Percentiles rank a stretch among this genome's conserved stretches.
Conservation (phyloP, 2,113 vertebrate species). For the Baryphthengus martii region DNA sequence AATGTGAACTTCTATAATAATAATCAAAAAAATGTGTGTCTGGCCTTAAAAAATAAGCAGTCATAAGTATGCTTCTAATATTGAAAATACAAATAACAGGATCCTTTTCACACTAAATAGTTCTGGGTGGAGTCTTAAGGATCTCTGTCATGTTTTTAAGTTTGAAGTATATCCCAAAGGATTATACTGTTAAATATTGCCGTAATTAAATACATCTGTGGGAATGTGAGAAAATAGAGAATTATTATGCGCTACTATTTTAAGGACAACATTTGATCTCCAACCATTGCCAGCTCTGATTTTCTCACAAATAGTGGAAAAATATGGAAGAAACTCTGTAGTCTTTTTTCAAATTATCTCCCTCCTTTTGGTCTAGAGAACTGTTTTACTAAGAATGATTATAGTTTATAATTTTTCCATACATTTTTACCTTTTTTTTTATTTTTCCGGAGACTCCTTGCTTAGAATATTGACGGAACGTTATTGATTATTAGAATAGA, state of each 20-base stretch:
- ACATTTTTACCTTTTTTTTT: not conserved
- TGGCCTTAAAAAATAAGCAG: not conserved
- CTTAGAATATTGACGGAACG: not conserved
- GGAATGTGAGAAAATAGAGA: not conserved
- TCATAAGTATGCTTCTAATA: not conserved
- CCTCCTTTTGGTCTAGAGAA: not conserved
- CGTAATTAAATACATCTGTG: not conserved
- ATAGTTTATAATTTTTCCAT: not conserved
- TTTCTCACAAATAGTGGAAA: not conserved
- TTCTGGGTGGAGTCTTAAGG: not conserved
- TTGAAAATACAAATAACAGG: not conserved
- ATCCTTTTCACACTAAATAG: not conserved
- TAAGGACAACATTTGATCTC: not conserved
- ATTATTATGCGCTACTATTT: not conserved
- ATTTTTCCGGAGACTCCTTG: not conserved
- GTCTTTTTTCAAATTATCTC: not conserved
- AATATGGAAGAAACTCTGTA: not conserved
- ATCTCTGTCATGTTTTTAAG: not conserved
- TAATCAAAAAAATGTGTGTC: not conserved
- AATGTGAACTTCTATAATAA: not conserved
- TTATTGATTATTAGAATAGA: too few relatives aligned
- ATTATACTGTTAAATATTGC: not conserved
- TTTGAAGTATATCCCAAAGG: not conserved
- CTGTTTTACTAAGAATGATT: not conserved
- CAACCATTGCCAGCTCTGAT: not conserved